Base-by-base conservation (phyloP, 2,888 invertebrate species). In the Polia nebulosa region DNA sequence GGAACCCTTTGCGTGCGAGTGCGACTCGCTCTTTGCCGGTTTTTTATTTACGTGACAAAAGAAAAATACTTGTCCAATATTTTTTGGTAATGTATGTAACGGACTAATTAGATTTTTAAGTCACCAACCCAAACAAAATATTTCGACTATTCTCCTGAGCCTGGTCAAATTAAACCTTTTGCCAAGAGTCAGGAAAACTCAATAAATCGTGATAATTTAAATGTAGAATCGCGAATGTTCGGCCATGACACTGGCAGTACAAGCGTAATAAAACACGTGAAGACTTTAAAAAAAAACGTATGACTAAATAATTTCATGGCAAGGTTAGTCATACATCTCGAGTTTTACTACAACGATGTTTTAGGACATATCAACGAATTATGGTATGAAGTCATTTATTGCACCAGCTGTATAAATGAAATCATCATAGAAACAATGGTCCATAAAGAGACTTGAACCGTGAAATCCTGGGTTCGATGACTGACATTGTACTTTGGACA, bases 371-470 rank as follows among this genome's bases (percentile, higher is more conserved):
- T 36, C 47, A 52, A 61, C 15, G 39, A 41, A 61, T 45, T 41
- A 36, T 15, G 11, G 15, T 62, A 36, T 47, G 5, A 49, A 79
- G 60, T 9, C 57, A 79, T 66, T 73, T 25, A 65, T 53, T 59
- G 29, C 64, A 79, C 56, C 63, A 78, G 71, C 61, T 81, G 27
- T 58, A 52, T 63, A 69, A 78, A 79, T 84, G 65, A 70, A 79
- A 73, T 81, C 72, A 79, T 79, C 76, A 69, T 57, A 53, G 52
- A 66, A 52, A 81, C 84, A 82, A 82, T 72, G 56, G 44, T 36
- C 58, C 34, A 74, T 82, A 72, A 79, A 65, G 65, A 29, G 45
- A 49, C 8, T 55, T 69, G 59, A 69, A 82, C 80, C 76, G 72
- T 76, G 60, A 74, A 73, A 47, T 55, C 47, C 36, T 27, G 71